A percentile compares a stretch with the other conserved stretches of the same genome.
Evolutionary conservation across 2,888 invertebrate species (phyloP).

Genomic region (Teleiodes luculella): DNA sequence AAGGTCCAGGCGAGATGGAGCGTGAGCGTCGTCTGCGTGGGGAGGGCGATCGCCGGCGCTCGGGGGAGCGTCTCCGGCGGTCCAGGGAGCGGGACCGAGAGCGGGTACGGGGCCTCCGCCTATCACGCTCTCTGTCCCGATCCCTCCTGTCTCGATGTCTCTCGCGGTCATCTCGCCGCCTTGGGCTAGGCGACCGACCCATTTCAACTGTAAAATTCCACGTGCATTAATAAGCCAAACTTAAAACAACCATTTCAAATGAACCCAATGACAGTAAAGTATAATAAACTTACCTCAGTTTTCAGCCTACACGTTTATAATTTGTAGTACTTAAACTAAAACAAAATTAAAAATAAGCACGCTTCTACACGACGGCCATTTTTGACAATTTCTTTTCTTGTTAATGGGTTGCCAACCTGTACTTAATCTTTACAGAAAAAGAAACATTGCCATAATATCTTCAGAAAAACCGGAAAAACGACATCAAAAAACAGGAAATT

Average conservation of each 20-base stretch:
- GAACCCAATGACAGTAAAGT: not conserved
- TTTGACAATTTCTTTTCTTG: constrained; percentile 30
- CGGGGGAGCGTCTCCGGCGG: constrained; percentile 63
- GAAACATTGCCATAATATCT: too few species aligned
- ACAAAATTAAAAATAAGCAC: constrained; percentile 60
- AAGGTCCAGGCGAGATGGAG: constrained; percentile 55
- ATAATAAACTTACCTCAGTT: constrained; percentile 48
- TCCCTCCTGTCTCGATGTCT: constrained; percentile 46
- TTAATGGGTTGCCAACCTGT: not conserved
- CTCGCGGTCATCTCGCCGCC: constrained; percentile 64
- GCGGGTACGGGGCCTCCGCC: constrained; percentile 59
- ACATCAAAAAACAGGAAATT: too few species aligned
- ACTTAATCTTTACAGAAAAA: not conserved
- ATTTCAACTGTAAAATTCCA: constrained; percentile 37
- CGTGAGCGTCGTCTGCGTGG: constrained; percentile 52
- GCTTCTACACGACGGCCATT: constrained; percentile 69
- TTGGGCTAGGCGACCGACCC: constrained; percentile 74
- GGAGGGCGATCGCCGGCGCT: constrained; percentile 45
- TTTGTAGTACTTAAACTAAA: constrained; percentile 45
- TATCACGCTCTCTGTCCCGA: constrained; percentile 63
- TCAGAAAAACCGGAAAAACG: too few species aligned
- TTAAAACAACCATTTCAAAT: not conserved
- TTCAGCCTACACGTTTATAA: constrained; percentile 59
- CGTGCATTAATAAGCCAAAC: not conserved
- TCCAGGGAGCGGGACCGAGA: constrained; percentile 68